Percentiles rank a stretch among this genome's conserved stretches.
Evolutionary conservation across 2,113 vertebrate species (phyloP).

Genomic region (Dipodomys ordii): DNA sequence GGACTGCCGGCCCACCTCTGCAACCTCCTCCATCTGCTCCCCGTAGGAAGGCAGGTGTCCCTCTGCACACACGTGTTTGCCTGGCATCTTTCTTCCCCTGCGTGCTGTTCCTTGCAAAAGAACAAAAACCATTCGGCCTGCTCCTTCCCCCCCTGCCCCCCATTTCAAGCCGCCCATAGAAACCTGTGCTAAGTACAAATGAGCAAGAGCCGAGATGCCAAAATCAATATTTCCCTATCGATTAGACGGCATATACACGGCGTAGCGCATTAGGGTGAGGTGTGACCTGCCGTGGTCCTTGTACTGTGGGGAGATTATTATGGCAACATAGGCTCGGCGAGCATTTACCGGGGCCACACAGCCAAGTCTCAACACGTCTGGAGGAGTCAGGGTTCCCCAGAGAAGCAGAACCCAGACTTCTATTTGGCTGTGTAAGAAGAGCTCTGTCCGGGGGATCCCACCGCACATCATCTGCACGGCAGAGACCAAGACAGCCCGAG

Average conservation of each 20-base stretch:
- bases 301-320: constrained; percentile 18
- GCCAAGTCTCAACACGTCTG: not conserved
- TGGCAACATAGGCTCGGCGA: constrained; percentile 38
- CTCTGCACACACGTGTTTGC: not conserved
- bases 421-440: not conserved
- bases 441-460: not conserved
- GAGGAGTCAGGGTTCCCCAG: not conserved
- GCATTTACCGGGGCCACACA: not conserved
- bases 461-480: not conserved
- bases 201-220: not conserved
- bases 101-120: not conserved
- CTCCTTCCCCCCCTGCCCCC: not conserved
- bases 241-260: constrained; percentile 8
- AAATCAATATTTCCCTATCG: constrained; percentile 1
- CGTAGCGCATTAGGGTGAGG: constrained; percentile 55
- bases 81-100: not conserved
- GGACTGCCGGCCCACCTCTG: not conserved
- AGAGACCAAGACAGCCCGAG: not conserved
- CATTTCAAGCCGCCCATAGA: not conserved
- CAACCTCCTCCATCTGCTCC: not conserved
- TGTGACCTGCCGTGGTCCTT: constrained; percentile 22
- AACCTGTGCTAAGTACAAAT: constrained; percentile 9
- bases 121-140: not conserved
- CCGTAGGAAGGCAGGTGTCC: rapidly evolving
- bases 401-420: not conserved